A percentile compares a stretch with the other conserved stretches of the same genome.
Evolutionary conservation across 2,888 invertebrate species (phyloP).

Genomic region (Agrotis exclamationis): DNA sequence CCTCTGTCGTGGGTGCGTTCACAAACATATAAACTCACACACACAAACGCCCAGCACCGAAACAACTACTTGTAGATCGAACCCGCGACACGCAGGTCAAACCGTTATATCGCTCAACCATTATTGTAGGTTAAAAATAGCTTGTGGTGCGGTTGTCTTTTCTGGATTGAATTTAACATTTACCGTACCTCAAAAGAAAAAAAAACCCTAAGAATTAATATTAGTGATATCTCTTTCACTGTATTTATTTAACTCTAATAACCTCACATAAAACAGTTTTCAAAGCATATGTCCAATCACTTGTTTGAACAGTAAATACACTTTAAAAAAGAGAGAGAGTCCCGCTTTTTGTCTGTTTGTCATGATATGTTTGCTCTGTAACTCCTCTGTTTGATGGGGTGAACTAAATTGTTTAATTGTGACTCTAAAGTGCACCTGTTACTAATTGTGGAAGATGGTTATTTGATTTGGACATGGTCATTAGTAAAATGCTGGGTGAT

Average conservation of each 20-base stretch:
- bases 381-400: slow-evolving; percentile 48
- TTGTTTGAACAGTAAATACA: slow-evolving; percentile 62
- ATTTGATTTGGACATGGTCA: slow-evolving; percentile 10
- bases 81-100: too few relatives aligned
- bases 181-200: too few relatives aligned
- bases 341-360: slow-evolving; percentile 54
- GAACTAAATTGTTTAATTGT: slow-evolving; percentile 49
- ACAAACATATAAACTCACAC: too few relatives aligned
- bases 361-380: slow-evolving; percentile 70
- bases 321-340: slow-evolving; percentile 31
- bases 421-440: slow-evolving; percentile 52
- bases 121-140: too few relatives aligned
- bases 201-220: too few relatives aligned
- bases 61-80: too few relatives aligned
- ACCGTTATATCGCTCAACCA: too few relatives aligned
- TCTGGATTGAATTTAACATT: too few relatives aligned
- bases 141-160: too few relatives aligned
- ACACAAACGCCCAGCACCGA: too few relatives aligned
- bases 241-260: background rate
- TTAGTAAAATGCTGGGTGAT: background rate
- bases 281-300: slow-evolving; percentile 60
- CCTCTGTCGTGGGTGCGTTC: too few relatives aligned
- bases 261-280: background rate
- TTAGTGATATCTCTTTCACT: too few relatives aligned
- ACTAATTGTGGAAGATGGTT: slow-evolving; percentile 15